A percentile compares a stretch with the other conserved stretches of the same genome.
These are phyloP conservation scores for Platichthys stellatus DNA, from an alignment of 2,113 vertebrate genomes.

Conservation along the genomic window DNA sequence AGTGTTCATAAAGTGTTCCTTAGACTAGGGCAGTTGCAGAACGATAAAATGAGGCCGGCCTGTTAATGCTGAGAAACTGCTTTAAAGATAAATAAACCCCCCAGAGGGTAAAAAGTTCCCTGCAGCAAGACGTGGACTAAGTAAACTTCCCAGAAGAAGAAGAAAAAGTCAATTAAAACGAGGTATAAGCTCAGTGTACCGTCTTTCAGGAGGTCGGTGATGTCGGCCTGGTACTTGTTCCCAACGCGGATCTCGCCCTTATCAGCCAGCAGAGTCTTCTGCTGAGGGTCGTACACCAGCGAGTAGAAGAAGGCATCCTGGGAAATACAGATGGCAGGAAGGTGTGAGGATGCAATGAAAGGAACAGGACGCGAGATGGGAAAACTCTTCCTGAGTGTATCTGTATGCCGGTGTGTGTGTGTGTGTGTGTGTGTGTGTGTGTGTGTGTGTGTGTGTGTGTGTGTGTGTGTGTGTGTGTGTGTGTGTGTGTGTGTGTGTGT, in stretches of 20 bases:
- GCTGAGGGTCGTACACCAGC: slow-evolving; percentile 97
- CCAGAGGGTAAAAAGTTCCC: slow-evolving; percentile 13
- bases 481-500: slow-evolving; percentile 58
- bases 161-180: not conserved
- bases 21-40: slow-evolving; percentile 8
- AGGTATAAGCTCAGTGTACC: slow-evolving; percentile 74
- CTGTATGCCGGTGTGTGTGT: slow-evolving; percentile 55
- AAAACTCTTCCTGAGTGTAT: slow-evolving; percentile 8
- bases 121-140: slow-evolving; percentile 18
- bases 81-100: slow-evolving; percentile 1
- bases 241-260: slow-evolving; percentile 98
- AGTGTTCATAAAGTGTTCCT: slow-evolving; percentile 22
- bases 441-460: slow-evolving; percentile 48
- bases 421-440: slow-evolving; percentile 51
- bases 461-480: slow-evolving; percentile 57
- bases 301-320: slow-evolving; percentile 99
- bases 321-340: slow-evolving; percentile 51
- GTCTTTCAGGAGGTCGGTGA: slow-evolving; percentile 93
- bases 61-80: slow-evolving; percentile 6
- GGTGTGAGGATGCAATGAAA: slow-evolving; percentile 35
- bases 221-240: slow-evolving; percentile 97
- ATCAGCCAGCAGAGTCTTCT: slow-evolving; percentile 97
- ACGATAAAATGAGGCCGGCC: slow-evolving; percentile 6
- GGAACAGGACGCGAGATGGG: slow-evolving; percentile 40
- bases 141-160: not conserved